Evolutionary conservation across 1,140 invertebrate genomes (phyloP), one percentile per base, ranked within the genome.

Genomic region (Drosophila saltans): DNA sequence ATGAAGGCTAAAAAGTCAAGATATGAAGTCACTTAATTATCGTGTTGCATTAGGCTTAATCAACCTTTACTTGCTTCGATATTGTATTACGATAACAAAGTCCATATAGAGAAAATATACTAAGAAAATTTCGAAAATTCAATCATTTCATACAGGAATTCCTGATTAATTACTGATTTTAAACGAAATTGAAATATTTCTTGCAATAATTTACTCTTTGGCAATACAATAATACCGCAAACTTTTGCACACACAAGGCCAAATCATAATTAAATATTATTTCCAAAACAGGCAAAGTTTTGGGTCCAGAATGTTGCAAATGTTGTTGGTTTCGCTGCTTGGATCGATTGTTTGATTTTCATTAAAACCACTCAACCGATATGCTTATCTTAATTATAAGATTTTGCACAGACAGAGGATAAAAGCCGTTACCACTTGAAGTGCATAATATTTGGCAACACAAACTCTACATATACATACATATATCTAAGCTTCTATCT

Each of bases 341-440:
- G 41, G 11, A 43, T 43, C 41, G 64, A 75, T 72, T 88, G 84
- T 88, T 88, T 89, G 78, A 83, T 84, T 89, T 89, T 78, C 84
- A 89, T 89, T 89, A 89, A 84, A 84, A 81, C 71, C 80, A 84
- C 72, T 83, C 69, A 78, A 66, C 74, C 67, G 64, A 67, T 62
- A 69, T 90, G 84, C 71, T 89, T 78, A 81, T 89, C 84, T 89
- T 81, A 89, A 89, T 89, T 89, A 89, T 89, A 72, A 81, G 80
- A 84, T 89, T 78, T 81, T 84, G 66, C 57, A 3, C 80, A 88
- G 21, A 7, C 66, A 72, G 43, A 56, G 70, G 60, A 6, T 61
- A 73, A 65, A 55, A 65, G 72, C 65, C 64, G 55, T 56, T 74
- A 72, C 39, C 75, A 67, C 68, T 71, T 62, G 39, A 59, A 76